These are phyloP conservation scores for Hippolais icterina DNA, from an alignment of 2,113 vertebrate species.

Conservation along the genomic window DNA sequence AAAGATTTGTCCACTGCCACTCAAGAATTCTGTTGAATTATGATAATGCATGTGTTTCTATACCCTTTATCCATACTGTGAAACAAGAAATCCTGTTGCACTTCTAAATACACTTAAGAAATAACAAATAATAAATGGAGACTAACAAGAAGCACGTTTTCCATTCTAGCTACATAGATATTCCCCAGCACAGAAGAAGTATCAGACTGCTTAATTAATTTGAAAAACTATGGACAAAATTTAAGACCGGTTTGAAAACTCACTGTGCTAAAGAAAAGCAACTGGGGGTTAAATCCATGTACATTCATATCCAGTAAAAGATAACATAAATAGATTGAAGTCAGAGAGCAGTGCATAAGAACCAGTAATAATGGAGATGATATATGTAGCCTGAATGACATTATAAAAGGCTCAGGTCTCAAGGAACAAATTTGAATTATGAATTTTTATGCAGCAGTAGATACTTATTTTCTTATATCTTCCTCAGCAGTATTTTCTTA, in stretches of 20 bases:
- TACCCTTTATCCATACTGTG: background rate
- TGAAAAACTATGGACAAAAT: background rate
- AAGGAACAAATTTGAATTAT: slow-evolving; percentile 20
- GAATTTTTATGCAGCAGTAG: slow-evolving; percentile 2
- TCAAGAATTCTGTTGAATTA: background rate
- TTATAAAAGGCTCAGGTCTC: background rate
- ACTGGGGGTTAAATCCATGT: background rate
- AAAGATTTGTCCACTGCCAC: background rate
- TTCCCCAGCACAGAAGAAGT: background rate
- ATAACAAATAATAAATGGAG: background rate
- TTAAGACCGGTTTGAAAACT: background rate
- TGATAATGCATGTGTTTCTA: background rate
- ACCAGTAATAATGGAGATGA: background rate
- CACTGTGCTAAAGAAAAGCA: background rate
- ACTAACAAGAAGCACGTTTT: background rate
- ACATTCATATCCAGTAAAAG: background rate
- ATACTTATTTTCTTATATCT: background rate
- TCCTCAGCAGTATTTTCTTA: background rate
- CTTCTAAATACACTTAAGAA: background rate
- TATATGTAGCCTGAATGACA: background rate
- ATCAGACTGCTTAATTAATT: background rate
- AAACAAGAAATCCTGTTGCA: background rate
- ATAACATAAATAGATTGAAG: background rate
- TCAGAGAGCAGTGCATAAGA: background rate
- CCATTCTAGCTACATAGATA: background rate